Percentiles rank a stretch among this genome's conserved stretches.
Conservation (phyloP, 2,888 invertebrate genomes). For the Melangyna quadrimaculata region DNA sequence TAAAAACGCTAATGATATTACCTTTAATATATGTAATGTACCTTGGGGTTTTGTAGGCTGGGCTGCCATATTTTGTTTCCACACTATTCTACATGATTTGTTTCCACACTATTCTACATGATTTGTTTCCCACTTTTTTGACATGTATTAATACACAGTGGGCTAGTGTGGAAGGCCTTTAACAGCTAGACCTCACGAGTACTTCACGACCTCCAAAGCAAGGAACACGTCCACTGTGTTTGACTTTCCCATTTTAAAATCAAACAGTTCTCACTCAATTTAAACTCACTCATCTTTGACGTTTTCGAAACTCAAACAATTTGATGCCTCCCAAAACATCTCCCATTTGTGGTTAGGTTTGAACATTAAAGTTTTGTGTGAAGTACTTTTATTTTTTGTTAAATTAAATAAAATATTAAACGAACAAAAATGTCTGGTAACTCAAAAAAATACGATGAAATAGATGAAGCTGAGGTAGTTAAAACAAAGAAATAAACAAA, state of each 20-base stretch:
- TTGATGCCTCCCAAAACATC: conserved; percentile 61
- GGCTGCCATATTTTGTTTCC: too few species aligned
- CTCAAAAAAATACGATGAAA: conserved; percentile 72
- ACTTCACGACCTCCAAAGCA: too few species aligned
- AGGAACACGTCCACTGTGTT: too few species aligned
- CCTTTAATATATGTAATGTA: too few species aligned
- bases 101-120: too few species aligned
- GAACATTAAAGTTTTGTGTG: conserved; percentile 30
- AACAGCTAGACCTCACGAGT: too few species aligned
- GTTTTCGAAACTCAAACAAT: conserved; percentile 41
- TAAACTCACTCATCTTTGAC: not conserved
- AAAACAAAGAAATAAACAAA: not conserved
- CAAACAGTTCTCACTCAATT: not conserved
- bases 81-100: too few species aligned
- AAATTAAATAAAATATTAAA: conserved; percentile 11
- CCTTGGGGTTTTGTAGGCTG: too few species aligned
- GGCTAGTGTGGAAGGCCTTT: too few species aligned
- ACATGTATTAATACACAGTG: too few species aligned
- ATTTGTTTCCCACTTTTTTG: too few species aligned
- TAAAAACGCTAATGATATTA: too few species aligned
- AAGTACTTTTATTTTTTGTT: conserved; percentile 31
- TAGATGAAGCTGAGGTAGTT: conserved; percentile 75
- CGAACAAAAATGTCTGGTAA: conserved; percentile 56
- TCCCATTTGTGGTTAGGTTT: conserved; percentile 51
- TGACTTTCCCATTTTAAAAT: not conserved